Base-by-base conservation (phyloP, 1,140 invertebrate species). In the Calosoma granatense region DNA sequence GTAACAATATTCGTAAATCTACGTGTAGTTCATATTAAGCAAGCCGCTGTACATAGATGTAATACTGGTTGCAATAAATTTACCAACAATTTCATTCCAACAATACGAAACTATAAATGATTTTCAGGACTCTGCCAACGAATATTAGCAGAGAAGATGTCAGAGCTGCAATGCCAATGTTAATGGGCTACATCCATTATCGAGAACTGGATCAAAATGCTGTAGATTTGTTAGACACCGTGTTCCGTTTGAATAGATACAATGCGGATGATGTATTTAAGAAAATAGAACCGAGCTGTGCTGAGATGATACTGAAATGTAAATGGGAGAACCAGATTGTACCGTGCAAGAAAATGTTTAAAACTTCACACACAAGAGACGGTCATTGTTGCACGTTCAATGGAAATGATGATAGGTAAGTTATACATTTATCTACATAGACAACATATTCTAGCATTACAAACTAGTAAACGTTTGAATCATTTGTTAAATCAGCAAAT, bases 361-460 rank as follows among this genome's bases (percentile, higher is more conserved):
- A 23, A 15, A 22, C 54, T 26, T 52, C 57, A 22, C 55, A 59
- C 14, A 54, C 61, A 4, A 56, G 36, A 22, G 22, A 56, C 26
- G 63, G 63, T 17, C 21, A 36, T 39, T 65, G 63, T 41, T 65
- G 62, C 53, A 59, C 61, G 2, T 65, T 65, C 51, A 62, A 64
- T 36, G 53, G 21, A 20, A 54, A 2, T 22, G 56, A 17, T 12
- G 17, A 47, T 11, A 12, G 4, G 15, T 47, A 47, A 11, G 41
- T n/a, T n/a, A n/a, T n/a, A n/a, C n/a, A n/a, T n/a, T n/a, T n/a
- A n/a, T n/a, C n/a, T n/a, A n/a, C n/a, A n/a, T n/a, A n/a, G n/a
- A n/a, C n/a, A n/a, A n/a, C 15, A 47, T 47, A 11, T 47, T 17
- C 9, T 47, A 9, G 17, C 15, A 17, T 11, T 47, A 47, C 4